Evolutionary conservation across 23 tunicate genomes (phyloP), one percentile per base, ranked within the genome.

Genomic region (Oikopleura dioica): DNA sequence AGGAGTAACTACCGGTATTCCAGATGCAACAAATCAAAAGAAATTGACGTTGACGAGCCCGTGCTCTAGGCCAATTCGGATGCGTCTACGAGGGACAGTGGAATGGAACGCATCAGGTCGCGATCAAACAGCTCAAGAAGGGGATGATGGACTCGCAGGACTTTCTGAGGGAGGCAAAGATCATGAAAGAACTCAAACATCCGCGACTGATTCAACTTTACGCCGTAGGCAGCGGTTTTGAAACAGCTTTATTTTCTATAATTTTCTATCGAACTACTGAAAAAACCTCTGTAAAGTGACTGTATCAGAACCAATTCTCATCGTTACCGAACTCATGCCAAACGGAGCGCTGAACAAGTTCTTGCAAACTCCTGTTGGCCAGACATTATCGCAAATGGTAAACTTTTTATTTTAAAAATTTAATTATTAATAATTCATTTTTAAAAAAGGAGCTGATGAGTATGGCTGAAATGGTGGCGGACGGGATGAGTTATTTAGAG

Each of bases 401-500:
- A 9, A 16, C 16, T 44, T 44, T 44, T 44, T 44, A 44, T 44
- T 9, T 44, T 44, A 44, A 44, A 9, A 9, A 44, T 44, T 44
- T 16, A 44, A 9, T n/a, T n/a, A n/a, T n/a, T n/a, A n/a, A n/a
- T n/a, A n/a, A n/a, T n/a, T n/a, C n/a, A n/a, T n/a, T n/a, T n/a
- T n/a, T n/a, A n/a, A n/a, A n/a, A n/a, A 84, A 88, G 96, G 80
- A 72, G 1, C 63, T 81, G 5, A 84, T 79, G 44, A 80, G 84
- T 1, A 79, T 89, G 78, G 75, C 82, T 30, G 96, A 89, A 75
- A 89, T 89, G 96, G 83, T 78, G 26, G 96, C 96, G 29, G 86
- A 88, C 0, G 96, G 96, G 38, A 89, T 89, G 96, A 85, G 89
- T 1, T 89, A 89, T 77, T 78, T 89, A 35, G 96, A 89, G 68